A percentile compares a stretch with the other conserved stretches of the same genome.
These are phyloP conservation scores for Drosophila bocqueti DNA, from an alignment of 1,140 invertebrate genomes.

Conservation along the genomic window DNA sequence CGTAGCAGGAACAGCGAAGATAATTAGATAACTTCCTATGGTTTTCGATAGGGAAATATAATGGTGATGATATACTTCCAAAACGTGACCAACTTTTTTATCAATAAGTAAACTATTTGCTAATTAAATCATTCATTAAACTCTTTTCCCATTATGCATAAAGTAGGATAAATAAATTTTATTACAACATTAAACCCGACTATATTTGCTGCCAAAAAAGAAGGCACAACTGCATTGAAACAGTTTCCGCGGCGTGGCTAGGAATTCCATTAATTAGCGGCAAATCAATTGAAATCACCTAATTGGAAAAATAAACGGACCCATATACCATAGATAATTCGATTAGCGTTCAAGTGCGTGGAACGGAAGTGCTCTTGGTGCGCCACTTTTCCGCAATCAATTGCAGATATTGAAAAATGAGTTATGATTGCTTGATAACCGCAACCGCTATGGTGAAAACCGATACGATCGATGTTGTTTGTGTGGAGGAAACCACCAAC, in stretches of 20 bases:
- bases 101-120: neutral
- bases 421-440: conserved; percentile 45
- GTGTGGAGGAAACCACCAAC: neutral
- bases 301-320: conserved; percentile 36
- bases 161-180: neutral
- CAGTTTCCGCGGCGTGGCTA: conserved; percentile 1
- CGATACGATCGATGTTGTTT: neutral
- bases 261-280: conserved; percentile 33
- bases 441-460: conserved; percentile 26
- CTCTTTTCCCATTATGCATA: neutral
- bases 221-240: neutral
- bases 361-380: conserved; percentile 56
- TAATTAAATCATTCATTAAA: neutral
- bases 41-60: neutral
- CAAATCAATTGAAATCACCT: conserved; percentile 43
- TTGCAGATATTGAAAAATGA: conserved; percentile 40
- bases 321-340: conserved; percentile 41
- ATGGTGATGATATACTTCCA: too few relatives aligned
- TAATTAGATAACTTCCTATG: neutral
- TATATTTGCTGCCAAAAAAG: too few relatives aligned
- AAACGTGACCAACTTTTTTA: neutral
- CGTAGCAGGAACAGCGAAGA: neutral
- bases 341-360: conserved; percentile 40
- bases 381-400: conserved; percentile 28
- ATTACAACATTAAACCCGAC: neutral